A percentile compares a stretch with the other conserved stretches of the same genome.
Evolutionary conservation across 1,140 invertebrate species (phyloP).

Genomic region (Frieseomelitta varia): DNA sequence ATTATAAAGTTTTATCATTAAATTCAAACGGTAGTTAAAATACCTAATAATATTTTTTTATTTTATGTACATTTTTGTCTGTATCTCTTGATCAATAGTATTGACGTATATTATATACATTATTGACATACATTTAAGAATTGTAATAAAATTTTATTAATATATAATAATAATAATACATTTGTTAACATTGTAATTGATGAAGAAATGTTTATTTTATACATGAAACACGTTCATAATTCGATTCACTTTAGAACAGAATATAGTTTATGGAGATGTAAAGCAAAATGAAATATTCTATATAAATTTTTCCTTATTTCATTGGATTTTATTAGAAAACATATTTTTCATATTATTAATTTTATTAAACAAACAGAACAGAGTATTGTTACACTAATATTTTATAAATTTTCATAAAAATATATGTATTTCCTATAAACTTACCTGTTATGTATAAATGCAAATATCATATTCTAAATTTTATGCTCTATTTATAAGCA

Average conservation of each 20-base stretch:
- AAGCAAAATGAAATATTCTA: not conserved
- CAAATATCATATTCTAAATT: not conserved
- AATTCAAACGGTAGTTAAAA: no score
- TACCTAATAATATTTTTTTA: no score
- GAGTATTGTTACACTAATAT: not conserved
- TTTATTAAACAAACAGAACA: not conserved
- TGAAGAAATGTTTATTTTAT: not conserved
- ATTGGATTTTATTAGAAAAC: not conserved
- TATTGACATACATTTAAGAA: not conserved
- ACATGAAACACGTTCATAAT: constrained; percentile 5
- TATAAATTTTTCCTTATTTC: not conserved
- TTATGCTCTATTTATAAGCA: not conserved
- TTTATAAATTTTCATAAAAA: not conserved
- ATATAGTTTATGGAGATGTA: not conserved
- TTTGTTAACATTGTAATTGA: not conserved
- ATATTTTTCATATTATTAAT: not conserved
- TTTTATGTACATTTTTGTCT: no score
- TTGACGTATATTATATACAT: no score
- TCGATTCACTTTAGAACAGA: not conserved
- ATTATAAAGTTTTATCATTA: no score
- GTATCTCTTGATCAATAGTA: no score
- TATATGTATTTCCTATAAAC: constrained; percentile 8
- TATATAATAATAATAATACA: constrained; percentile 22
- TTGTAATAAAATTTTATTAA: constrained; percentile 21
- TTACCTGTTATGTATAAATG: constrained; percentile 11